phyloP scores from a whole-genome alignment of 1,140 invertebrate genomes.

The Meloidogyne exigua region DNA sequence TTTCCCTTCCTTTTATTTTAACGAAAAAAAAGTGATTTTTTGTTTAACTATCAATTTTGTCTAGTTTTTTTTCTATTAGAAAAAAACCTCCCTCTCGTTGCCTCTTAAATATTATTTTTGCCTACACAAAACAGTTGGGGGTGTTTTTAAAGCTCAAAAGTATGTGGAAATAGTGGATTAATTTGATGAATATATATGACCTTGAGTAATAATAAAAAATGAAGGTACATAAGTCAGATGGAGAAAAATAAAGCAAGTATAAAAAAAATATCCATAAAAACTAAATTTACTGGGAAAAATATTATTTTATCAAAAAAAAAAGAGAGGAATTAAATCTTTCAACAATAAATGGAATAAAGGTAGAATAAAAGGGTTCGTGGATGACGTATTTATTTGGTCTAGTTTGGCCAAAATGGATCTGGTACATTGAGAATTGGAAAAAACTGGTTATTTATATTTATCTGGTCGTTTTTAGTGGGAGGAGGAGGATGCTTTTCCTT shows the following conservation, averaged over 20 bases:
- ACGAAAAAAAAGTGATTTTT: slow-evolving; percentile 1
- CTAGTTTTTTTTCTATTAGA: neutral
- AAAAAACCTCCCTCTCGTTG: neutral
- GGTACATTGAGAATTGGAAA: neutral
- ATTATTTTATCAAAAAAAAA: no score
- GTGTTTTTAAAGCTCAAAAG: neutral
- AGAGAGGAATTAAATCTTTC: neutral
- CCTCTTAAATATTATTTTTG: neutral
- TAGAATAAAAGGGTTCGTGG: neutral
- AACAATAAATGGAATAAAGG: neutral
- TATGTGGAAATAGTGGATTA: neutral
- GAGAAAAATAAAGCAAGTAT: neutral
- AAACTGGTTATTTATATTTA: neutral
- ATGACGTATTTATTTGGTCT: slow-evolving; percentile 1
- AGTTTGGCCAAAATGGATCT: neutral
- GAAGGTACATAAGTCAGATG: neutral
- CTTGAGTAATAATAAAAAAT: neutral
- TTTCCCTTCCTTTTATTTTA: neutral
- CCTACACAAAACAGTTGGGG: neutral
- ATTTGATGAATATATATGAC: neutral
- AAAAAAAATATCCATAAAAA: neutral
- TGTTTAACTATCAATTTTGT: neutral
- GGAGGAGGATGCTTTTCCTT: neutral
- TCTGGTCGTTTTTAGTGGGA: neutral
- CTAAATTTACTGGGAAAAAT: no score